These are phyloP conservation scores for Enteromius afrohamiltoni DNA, from an alignment of 2,797 vertebrate genomes.

Conservation along the genomic window DNA sequence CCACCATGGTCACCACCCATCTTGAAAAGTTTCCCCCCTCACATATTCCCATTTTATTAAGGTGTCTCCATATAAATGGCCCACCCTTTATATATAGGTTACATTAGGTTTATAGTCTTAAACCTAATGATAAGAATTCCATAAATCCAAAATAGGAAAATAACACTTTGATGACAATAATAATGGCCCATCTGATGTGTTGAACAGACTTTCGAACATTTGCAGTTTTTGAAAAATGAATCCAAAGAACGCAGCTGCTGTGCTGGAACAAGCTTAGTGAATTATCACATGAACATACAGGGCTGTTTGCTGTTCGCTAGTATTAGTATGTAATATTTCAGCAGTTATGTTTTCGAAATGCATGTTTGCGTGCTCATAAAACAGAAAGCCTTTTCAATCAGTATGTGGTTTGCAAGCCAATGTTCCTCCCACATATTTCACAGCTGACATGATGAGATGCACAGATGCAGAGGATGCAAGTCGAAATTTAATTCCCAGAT, in stretches of 20 bases:
- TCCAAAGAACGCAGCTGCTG: background rate
- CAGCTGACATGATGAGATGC: slow-evolving; percentile 23
- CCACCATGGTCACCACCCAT: too few species aligned
- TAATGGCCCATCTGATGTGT: background rate
- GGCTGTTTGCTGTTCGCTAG: background rate
- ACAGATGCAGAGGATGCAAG: background rate
- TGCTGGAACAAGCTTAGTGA: background rate
- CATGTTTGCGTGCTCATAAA: slow-evolving; percentile 8
- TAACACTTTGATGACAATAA: background rate
- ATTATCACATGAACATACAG: background rate
- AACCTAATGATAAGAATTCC: too few species aligned
- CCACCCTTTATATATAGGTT: too few species aligned
- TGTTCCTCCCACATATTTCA: slow-evolving; percentile 39
- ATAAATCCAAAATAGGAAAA: background rate
- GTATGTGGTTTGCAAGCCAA: slow-evolving; percentile 5
- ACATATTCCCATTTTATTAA: too few species aligned
- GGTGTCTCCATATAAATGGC: too few species aligned
- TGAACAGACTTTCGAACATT: background rate
- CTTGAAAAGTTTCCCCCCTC: too few species aligned
- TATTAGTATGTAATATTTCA: background rate
- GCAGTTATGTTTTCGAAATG: background rate
- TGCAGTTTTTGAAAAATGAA: background rate
- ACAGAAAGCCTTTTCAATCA: background rate
- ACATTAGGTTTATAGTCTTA: too few species aligned
- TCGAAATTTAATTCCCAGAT: background rate